These are phyloP conservation scores for Conistra vaccinii DNA, from an alignment of 2,888 invertebrate species.

Conservation along the genomic window DNA sequence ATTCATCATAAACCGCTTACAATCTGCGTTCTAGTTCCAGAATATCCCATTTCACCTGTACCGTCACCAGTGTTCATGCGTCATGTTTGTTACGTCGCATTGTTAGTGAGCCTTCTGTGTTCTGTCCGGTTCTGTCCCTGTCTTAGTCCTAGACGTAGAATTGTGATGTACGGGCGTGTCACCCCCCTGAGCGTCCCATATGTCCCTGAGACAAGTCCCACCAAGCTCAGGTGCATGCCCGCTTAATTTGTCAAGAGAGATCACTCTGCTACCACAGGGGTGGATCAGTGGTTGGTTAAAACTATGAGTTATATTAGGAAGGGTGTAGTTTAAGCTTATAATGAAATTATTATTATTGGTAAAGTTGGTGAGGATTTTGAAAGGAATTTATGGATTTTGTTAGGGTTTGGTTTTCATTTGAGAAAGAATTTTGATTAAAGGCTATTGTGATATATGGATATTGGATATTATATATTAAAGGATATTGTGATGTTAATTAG, in stretches of 20 bases:
- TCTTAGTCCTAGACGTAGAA: conserved; percentile 28
- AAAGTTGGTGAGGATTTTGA: conserved; percentile 22
- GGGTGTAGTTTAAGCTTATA: conserved; percentile 37
- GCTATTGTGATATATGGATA: too few relatives aligned
- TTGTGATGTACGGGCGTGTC: conserved; percentile 61
- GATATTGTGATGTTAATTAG: neutral
- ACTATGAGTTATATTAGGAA: conserved; percentile 42
- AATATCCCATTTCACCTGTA: conserved; percentile 29
- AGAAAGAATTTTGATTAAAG: conserved; percentile 5
- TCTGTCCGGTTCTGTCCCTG: conserved; percentile 24
- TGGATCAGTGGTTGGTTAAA: conserved; percentile 37
- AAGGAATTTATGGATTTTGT: conserved; percentile 24
- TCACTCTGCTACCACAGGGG: conserved; percentile 61
- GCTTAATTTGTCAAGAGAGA: conserved; percentile 81
- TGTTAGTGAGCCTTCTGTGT: conserved; percentile 44
- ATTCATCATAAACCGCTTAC: neutral
- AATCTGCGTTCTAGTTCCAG: conserved; percentile 22
- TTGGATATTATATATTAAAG: too few relatives aligned
- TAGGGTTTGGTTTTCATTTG: neutral
- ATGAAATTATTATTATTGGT: conserved; percentile 39
- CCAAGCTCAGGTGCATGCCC: conserved; percentile 77
- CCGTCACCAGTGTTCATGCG: conserved; percentile 23
- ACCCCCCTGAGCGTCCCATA: conserved; percentile 71
- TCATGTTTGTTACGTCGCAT: conserved; percentile 37
- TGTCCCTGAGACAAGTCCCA: conserved; percentile 71